Evolutionary conservation across 2,888 invertebrate genomes (phyloP).

Genomic region (Epistrophella euchroma): DNA sequence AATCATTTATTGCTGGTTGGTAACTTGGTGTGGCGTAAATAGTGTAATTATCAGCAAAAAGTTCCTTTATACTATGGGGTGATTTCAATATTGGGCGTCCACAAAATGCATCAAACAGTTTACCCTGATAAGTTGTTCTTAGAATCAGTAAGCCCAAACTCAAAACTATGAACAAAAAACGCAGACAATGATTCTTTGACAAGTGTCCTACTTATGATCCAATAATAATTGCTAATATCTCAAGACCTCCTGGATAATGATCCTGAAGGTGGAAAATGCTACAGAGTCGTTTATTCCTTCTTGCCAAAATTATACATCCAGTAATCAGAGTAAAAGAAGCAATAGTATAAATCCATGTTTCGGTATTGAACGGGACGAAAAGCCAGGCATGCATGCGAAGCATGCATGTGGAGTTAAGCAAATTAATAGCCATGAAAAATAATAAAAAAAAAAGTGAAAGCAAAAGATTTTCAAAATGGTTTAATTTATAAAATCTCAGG

Average conservation of each 20-base stretch:
- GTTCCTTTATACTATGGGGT: not conserved
- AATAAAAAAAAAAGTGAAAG: not conserved
- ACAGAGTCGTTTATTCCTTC: not conserved
- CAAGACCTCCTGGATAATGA: not conserved
- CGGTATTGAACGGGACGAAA: not conserved
- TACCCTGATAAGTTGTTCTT: slow-evolving; percentile 32
- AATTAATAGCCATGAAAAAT: not conserved
- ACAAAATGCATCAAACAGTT: slow-evolving; percentile 35
- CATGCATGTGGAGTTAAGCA: not conserved
- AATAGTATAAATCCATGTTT: not conserved
- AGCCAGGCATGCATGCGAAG: not conserved
- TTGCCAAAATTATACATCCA: not conserved
- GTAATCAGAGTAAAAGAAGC: not conserved
- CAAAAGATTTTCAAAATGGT: not conserved
- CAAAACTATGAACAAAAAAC: slow-evolving; percentile 4
- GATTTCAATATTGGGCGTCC: not conserved
- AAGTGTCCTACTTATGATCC: not conserved
- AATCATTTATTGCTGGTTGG: not conserved
- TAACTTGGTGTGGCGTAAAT: not conserved
- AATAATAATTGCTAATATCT: not conserved
- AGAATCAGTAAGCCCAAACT: slow-evolving; percentile 1
- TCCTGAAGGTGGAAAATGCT: not conserved
- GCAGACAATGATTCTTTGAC: not conserved
- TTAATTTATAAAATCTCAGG: too few relatives aligned
- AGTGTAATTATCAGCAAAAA: slow-evolving; percentile 1